Evolutionary conservation across 2,888 invertebrate species (phyloP), one percentile per base, ranked within the genome.

Genomic region (Caenorhabditis sinica): DNA sequence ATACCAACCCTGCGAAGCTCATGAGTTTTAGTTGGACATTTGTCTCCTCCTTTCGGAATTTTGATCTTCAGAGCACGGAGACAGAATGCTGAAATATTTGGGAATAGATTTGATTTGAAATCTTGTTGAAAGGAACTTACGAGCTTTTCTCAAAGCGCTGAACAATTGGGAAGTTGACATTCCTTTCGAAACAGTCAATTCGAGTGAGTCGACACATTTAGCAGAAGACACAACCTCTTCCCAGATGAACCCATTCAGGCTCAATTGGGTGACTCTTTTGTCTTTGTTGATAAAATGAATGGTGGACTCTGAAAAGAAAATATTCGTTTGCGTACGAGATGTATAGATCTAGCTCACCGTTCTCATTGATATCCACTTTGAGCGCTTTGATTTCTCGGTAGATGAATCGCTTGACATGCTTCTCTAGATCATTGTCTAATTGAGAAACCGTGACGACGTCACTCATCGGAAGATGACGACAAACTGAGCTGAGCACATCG

Each of bases 351-450:
- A 51, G 20, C 20, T 74, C 30, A 74, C 74, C 28, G 0, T 74
- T 40, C 8, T 63, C 74, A 51, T 49, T 25, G 13, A 74, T 56
- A n/a, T 69, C 61, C 17, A 82, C 74, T 56, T 53, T 49, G 4
- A 77, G 25, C 25, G 20, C 68, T 49, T 66, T 72, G 30, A 83
- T 72, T 20, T 77, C 75, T 36, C 60, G 40, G 25, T 73, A 83
- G 30, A 76, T 73, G 17, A 72, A 71, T 15, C 30, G 23, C 30
- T 68, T 51, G 15, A 76, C 66, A 15, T 66, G 45, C 6, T 6
- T 25, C 11, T 30, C 61, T 28, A 83, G 13, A 15, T 58, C 40
- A 15, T n/a, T n/a, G 25, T 73, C 68, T 17, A 77, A 15, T 36
- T 61, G 15, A 8, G 66, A 66, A 5, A 83, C 40, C 0, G 23